Evolutionary conservation across 2,888 invertebrate genomes (phyloP), one percentile per base, ranked within the genome.

Genomic region (Drosophila lacicola): DNA sequence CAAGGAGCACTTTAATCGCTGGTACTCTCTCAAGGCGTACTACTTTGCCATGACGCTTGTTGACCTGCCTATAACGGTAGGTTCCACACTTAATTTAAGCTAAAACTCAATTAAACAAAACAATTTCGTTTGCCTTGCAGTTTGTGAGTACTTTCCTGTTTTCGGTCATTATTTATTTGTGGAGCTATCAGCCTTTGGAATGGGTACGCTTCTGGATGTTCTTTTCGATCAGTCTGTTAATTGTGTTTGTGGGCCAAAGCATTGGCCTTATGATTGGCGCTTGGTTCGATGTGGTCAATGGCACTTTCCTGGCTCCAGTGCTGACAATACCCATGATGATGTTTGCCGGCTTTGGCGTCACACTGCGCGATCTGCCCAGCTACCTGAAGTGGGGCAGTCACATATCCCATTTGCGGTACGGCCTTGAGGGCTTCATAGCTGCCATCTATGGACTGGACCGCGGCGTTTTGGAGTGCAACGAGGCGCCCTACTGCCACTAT

Each of bases 301-400:
- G 98, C 5, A 98, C 98, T 4, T 99, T 98, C 93, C 93, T 98
- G 79, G 98, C 98, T 0, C 98, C 98, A 1, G 96, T 98, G 0
- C 93, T 98, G 11, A 96, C 96, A 3, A 98, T 98, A 34, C 98
- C 98, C 0, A 96, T 98, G 94, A 97, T 99, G 96, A 96, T 98
- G 96, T 98, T 98, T 91, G 97, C 98, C 57, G 98, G 98, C 0
- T 98, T 98, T 92, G 98, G 98, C 17, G 98, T 98, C 8, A 96
- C 96, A 2, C 93, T 98, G 36, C 94, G 95, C 0, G 98, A 98
- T 90, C 94, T 98, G 64, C 98, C 98, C 0, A 86, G 91, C 0
- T 98, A 98, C 91, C 93, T 99, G 4, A 95, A 96, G 90, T 98
- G 98, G 98, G 96, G 98, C 0, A 97, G 97, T 41, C 97, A 98